Conservation (phyloP, 2,113 vertebrate genomes). For the Bubo blakistoni region DNA sequence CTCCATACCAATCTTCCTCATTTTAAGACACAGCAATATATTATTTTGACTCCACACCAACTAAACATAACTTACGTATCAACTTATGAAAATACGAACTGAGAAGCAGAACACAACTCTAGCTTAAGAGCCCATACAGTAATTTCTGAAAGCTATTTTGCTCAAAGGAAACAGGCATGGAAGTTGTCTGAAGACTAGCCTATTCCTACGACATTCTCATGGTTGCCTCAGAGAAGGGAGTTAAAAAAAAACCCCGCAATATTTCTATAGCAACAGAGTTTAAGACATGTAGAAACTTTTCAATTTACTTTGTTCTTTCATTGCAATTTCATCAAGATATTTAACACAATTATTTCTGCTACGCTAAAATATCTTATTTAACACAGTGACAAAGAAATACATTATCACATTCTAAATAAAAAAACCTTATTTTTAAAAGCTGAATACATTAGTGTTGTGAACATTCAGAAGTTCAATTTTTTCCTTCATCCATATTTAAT, state of each 20-base stretch:
- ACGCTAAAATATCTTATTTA: background rate
- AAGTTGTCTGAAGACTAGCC: background rate
- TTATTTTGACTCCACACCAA: background rate
- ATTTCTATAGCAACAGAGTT: constrained; percentile 30
- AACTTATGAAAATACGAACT: background rate
- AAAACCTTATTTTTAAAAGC: background rate
- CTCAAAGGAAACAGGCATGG: background rate
- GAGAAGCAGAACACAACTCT: background rate
- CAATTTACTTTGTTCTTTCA: background rate
- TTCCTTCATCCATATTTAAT: background rate
- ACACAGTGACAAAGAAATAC: background rate
- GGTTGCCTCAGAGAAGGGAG: background rate
- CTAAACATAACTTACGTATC: fast-evolving
- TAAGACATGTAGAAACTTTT: background rate
- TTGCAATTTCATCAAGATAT: background rate
- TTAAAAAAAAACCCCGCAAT: background rate
- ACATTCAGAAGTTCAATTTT: background rate
- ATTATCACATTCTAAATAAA: background rate
- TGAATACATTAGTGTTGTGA: background rate
- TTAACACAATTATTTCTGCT: background rate
- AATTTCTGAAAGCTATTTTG: background rate
- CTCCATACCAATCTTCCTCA: background rate
- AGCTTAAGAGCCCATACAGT: background rate
- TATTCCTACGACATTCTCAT: background rate
- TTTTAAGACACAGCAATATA: background rate